A percentile compares a stretch with the other conserved stretches of the same genome.
Evolutionary conservation across 2,113 vertebrate species (phyloP).

Genomic region (Nibea coibor): DNA sequence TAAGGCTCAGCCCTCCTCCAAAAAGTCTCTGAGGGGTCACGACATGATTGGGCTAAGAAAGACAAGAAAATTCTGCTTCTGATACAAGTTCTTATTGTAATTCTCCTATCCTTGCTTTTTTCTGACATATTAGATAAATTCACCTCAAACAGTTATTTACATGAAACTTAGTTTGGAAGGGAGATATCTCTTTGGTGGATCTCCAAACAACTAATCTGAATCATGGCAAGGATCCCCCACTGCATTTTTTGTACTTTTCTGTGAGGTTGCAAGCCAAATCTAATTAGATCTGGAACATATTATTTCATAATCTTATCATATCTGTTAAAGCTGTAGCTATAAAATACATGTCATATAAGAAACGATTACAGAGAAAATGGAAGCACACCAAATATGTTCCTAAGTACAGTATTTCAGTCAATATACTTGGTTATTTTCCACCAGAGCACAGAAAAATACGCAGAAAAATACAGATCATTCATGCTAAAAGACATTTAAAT

Average conservation of each 20-base stretch:
- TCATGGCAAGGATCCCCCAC: neutral
- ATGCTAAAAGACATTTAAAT: slow-evolving; percentile 39
- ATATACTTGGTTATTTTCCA: neutral
- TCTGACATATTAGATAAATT: neutral
- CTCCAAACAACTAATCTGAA: neutral
- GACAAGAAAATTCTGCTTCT: neutral
- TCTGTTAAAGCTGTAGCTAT: neutral
- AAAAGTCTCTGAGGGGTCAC: neutral
- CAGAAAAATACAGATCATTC: slow-evolving; percentile 1
- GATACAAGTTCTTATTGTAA: neutral
- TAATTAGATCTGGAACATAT: neutral
- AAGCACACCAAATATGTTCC: neutral
- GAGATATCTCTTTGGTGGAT: neutral
- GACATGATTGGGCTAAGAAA: neutral
- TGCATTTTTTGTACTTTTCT: neutral
- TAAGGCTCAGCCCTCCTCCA: neutral
- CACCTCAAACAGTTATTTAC: neutral
- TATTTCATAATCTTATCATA: neutral
- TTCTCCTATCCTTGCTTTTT: neutral
- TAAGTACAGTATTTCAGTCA: neutral
- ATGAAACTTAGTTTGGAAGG: neutral
- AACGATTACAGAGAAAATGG: neutral
- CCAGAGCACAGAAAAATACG: neutral
- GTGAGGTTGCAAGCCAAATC: neutral
- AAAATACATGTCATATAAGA: neutral